These are phyloP conservation scores for Eupithecia tripunctaria DNA, from an alignment of 2,888 invertebrate species.

Conservation along the genomic window DNA sequence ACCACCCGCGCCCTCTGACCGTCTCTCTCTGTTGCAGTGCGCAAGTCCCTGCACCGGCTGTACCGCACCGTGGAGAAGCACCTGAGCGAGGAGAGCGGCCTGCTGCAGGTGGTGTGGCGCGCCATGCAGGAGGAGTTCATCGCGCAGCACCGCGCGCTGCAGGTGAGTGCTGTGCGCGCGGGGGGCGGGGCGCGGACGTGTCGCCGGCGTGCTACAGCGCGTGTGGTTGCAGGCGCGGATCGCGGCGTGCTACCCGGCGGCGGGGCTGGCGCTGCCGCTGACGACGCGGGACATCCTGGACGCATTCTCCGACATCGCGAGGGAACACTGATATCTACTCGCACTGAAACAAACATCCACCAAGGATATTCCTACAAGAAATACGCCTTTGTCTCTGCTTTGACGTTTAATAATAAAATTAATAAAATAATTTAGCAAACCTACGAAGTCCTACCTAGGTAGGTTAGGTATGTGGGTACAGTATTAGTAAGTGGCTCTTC, in stretches of 20 bases:
- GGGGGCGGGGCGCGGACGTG: background rate
- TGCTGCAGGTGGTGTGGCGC: conserved; percentile 98
- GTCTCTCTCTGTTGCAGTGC: conserved; percentile 86
- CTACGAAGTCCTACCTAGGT: too few species aligned
- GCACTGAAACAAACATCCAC: background rate
- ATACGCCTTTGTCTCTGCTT: too few species aligned
- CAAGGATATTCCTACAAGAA: too few species aligned
- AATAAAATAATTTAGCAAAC: too few species aligned
- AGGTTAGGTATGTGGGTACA: too few species aligned
- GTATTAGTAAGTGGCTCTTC: too few species aligned
- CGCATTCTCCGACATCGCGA: conserved; percentile 99
- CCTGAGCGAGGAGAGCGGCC: conserved; percentile 96
- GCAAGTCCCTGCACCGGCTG: conserved; percentile 95
- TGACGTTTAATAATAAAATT: too few species aligned
- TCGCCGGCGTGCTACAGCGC: background rate
- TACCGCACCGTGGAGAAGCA: conserved; percentile 99
- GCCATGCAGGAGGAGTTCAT: conserved; percentile 99
- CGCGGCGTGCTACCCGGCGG: conserved; percentile 97
- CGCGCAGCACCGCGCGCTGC: conserved; percentile 93
- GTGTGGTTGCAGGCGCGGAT: conserved; percentile 89
- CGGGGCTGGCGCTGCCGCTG: conserved; percentile 97
- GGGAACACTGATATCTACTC: conserved; percentile 90
- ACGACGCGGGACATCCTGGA: conserved; percentile 97
- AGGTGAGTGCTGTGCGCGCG: conserved; percentile 72
- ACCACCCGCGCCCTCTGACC: background rate